A percentile compares a stretch with the other conserved stretches of the same genome.
phyloP scores from a whole-genome alignment of 2,797 vertebrate species.

The Psittacula derbiana region DNA sequence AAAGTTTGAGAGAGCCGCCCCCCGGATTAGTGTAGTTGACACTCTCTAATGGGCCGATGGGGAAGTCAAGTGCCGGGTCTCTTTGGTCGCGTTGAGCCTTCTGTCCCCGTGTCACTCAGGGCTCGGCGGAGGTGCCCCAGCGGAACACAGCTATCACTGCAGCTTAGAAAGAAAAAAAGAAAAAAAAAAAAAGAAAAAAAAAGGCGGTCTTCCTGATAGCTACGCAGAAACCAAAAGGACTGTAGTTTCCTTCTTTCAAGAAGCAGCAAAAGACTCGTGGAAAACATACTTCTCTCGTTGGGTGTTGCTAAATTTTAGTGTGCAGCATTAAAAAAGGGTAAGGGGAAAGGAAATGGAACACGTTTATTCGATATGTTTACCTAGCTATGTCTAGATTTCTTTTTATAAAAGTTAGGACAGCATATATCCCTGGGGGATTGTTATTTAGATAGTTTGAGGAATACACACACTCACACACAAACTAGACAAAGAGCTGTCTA shows the following conservation, averaged over 20 bases:
- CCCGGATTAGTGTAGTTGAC: neutral
- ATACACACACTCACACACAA: neutral
- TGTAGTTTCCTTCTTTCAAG: constrained; percentile 17
- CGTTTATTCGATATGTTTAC: neutral
- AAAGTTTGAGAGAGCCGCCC: neutral
- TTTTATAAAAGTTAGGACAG: neutral
- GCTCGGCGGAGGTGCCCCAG: neutral
- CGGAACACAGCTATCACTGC: neutral
- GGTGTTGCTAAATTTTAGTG: neutral
- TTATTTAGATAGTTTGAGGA: neutral
- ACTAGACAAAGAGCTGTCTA: neutral
- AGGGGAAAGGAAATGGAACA: neutral
- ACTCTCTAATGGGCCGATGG: neutral
- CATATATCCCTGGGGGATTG: neutral
- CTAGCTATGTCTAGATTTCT: neutral
- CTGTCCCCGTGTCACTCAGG: neutral
- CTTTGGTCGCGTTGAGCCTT: neutral
- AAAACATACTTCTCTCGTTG: neutral
- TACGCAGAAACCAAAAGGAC: neutral
- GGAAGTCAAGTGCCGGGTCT: neutral
- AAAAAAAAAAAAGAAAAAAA: neutral
- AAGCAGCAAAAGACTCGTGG: neutral
- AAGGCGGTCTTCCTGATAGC: neutral
- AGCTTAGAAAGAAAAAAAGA: neutral
- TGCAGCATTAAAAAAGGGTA: neutral